A percentile compares a stretch with the other conserved stretches of the same genome.
Evolutionary conservation across 2,888 invertebrate genomes (phyloP).

Genomic region (Drosophila recens): DNA sequence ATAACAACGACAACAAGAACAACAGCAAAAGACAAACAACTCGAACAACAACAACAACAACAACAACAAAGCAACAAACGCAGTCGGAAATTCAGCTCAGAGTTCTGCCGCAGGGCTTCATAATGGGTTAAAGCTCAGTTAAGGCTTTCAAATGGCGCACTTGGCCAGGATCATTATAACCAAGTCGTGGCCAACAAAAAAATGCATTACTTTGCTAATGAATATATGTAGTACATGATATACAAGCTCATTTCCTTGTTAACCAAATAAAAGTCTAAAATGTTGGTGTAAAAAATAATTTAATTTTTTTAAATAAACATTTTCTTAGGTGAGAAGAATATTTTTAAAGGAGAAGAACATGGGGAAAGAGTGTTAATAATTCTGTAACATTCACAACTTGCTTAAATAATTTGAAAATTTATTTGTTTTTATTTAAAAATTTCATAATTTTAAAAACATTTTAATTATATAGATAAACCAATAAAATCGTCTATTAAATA

Average conservation of each 20-base stretch:
- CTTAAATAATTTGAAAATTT: too few species aligned
- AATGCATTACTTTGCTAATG: constrained; percentile 14
- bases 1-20: constrained; percentile 69
- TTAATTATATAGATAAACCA: too few species aligned
- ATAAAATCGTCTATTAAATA: too few species aligned
- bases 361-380: too few species aligned
- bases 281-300: neutral
- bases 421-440: too few species aligned
- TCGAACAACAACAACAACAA: constrained; percentile 38
- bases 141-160: constrained; percentile 5
- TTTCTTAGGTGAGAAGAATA: too few species aligned
- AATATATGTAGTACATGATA: neutral
- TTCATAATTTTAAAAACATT: too few species aligned
- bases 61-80: constrained; percentile 18
- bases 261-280: neutral
- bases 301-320: too few species aligned
- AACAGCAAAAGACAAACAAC: constrained; percentile 37
- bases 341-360: too few species aligned
- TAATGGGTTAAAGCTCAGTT: constrained; percentile 19
- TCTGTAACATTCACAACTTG: too few species aligned
- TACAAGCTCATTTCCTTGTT: constrained; percentile 4
- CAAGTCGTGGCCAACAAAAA: constrained; percentile 41
- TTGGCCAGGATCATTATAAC: constrained; percentile 45
- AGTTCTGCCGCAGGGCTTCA: constrained; percentile 59
- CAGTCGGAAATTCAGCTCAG: constrained; percentile 26